Base-by-base conservation (phyloP, 2,888 invertebrate species). In the Pristionchus maxplancki region DNA sequence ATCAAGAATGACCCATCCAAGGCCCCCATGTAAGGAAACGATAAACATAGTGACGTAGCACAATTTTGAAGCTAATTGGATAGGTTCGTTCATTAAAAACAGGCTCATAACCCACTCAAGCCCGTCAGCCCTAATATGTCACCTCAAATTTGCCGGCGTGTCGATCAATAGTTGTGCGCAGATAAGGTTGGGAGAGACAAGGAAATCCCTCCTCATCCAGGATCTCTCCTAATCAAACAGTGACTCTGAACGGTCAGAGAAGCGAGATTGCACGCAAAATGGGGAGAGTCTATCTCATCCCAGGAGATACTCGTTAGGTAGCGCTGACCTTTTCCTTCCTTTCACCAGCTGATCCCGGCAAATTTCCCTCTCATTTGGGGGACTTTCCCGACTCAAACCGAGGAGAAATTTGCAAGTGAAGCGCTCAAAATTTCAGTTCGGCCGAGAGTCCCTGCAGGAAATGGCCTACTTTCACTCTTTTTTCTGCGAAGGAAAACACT, bases 131-230 rank as follows among this genome's bases (percentile, higher is more conserved):
- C 44, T 40, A 40, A 40, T 34, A 24, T 74, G 78, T 78, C 78
- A 78, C 44, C 44, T 78, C 78, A 78, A 78, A 78, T 78, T 78
- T 78, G 78, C 44, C n/a, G 44, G n/a, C 24, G 11, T 8, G 78
- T 78, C 78, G 44, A 78, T 78, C 78, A 78, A 78, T 78, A 78
- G 71, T 40, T 74, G 71, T 74, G 71, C n/a, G 13, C 8, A 20
- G 17, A 13, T 11, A 37, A 5, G 8, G 78, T 20, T 11, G 24
- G 20, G 44, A 44, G n/a, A 24, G 48, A 78, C 78, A 78, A 78
- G 78, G 78, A 78, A 78, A 78, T 78, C 78, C 48, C 44, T 24
- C 28, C 78, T 6, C 74, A 37, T 74, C 74, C 40, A 40, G 74
- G 40, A 37, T 50, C 58, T 58, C 24, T 58, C 58, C n/a, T n/a